Evolutionary conservation across 2,113 vertebrate genomes (phyloP).

Genomic region (Amia ocellicauda): DNA sequence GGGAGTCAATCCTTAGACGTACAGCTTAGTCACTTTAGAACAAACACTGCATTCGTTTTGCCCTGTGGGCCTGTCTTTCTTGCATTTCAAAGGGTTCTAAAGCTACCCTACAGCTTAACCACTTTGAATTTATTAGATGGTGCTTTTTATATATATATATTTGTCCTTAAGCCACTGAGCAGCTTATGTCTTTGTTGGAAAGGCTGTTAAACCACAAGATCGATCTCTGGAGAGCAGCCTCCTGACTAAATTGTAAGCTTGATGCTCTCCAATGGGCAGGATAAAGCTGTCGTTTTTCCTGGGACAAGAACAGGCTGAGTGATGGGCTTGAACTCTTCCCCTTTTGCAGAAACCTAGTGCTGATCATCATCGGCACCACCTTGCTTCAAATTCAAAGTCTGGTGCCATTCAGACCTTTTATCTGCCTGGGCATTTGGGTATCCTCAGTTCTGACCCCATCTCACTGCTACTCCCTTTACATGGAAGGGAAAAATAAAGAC

Average conservation of each 20-base stretch:
- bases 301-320: too few relatives aligned
- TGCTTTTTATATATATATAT: slow-evolving; percentile 58
- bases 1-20: neutral
- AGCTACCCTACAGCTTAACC: slow-evolving; percentile 55
- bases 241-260: neutral
- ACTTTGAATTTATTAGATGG: slow-evolving; percentile 62
- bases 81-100: slow-evolving; percentile 60
- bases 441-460: too few relatives aligned
- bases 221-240: neutral
- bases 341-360: neutral
- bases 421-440: too few relatives aligned
- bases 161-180: slow-evolving; percentile 57
- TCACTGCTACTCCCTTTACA: too few relatives aligned
- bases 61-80: slow-evolving; percentile 25
- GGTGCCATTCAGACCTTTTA: too few relatives aligned
- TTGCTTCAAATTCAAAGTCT: too few relatives aligned
- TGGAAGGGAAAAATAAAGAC: too few relatives aligned
- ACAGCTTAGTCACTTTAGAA: slow-evolving; percentile 2
- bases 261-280: neutral
- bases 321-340: too few relatives aligned
- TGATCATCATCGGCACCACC: neutral
- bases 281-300: slow-evolving; percentile 12
- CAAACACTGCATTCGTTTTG: neutral
- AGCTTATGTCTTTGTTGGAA: slow-evolving; percentile 49
- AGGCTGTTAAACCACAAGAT: slow-evolving; percentile 32